These are phyloP conservation scores for Microctenopoma steveboyesi DNA, from an alignment of 2,797 vertebrate genomes.

Conservation along the genomic window DNA sequence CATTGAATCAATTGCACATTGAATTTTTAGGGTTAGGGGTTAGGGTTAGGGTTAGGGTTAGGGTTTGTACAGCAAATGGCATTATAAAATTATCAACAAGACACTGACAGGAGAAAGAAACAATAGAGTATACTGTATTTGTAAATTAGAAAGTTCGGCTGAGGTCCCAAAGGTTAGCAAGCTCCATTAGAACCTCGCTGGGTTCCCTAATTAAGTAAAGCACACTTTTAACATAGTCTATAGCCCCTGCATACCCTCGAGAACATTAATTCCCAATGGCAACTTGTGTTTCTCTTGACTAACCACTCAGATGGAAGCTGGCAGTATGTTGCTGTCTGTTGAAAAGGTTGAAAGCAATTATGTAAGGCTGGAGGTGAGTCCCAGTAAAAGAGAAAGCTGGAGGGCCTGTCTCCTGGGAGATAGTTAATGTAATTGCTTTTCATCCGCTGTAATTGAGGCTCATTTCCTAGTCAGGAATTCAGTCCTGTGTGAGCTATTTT, in stretches of 20 bases:
- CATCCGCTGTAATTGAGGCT: slow-evolving; percentile 79
- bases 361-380: slow-evolving; percentile 70
- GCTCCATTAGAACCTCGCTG: slow-evolving; percentile 23
- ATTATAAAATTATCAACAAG: not conserved
- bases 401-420: slow-evolving; percentile 67
- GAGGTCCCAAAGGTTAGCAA: slow-evolving; percentile 23
- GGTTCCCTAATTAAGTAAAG: slow-evolving; percentile 57
- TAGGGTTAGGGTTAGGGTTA: too few relatives aligned
- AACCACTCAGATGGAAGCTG: slow-evolving; percentile 46
- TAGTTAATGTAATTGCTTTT: slow-evolving; percentile 80
- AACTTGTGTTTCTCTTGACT: slow-evolving; percentile 53
- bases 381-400: slow-evolving; percentile 47
- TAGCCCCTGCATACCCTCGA: slow-evolving; percentile 27
- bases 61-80: too few relatives aligned
- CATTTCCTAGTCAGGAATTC: slow-evolving; percentile 72
- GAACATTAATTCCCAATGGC: slow-evolving; percentile 61
- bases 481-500: slow-evolving; percentile 72
- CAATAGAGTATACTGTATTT: slow-evolving; percentile 4
- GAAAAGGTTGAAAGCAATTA: slow-evolving; percentile 76
- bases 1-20: too few relatives aligned
- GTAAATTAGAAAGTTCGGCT: slow-evolving; percentile 27
- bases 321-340: slow-evolving; percentile 56
- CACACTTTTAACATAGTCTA: slow-evolving; percentile 37
- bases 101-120: slow-evolving; percentile 32
- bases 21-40: too few relatives aligned